Evolutionary conservation across 2,797 vertebrate genomes (phyloP).

Genomic region (Sorex maritimensis): DNA sequence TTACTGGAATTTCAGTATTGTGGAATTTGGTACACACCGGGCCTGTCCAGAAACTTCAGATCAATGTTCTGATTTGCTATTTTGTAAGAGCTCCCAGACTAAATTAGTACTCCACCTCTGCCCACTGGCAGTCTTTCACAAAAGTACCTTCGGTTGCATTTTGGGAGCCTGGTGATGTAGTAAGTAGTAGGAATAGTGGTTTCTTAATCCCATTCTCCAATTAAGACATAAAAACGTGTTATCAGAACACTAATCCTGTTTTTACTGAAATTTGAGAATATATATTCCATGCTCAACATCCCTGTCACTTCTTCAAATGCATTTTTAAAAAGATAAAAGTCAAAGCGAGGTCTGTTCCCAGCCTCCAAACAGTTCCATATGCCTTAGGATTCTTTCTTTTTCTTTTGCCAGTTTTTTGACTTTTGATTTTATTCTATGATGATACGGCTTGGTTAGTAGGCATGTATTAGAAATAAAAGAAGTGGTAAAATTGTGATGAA

Average conservation of each 20-base stretch:
- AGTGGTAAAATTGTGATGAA: neutral
- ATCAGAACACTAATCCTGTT: neutral
- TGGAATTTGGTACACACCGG: no score
- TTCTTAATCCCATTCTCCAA: constrained; percentile 49
- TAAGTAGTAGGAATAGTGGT: constrained; percentile 13
- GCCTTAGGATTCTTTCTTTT: neutral
- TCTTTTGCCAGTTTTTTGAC: neutral
- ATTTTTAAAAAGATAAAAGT: constrained; percentile 43
- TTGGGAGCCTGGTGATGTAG: neutral
- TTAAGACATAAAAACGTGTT: constrained; percentile 52
- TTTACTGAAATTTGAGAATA: neutral
- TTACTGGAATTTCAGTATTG: no score
- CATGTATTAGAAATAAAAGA: neutral
- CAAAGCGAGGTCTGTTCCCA: constrained; percentile 44
- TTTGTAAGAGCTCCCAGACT: constrained; percentile 38
- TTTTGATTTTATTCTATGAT: constrained; percentile 22
- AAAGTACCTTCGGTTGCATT: neutral
- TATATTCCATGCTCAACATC: neutral
- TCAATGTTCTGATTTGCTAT: constrained; percentile 23
- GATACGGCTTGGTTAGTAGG: constrained; percentile 1
- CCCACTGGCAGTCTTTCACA: neutral
- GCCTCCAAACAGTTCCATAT: neutral
- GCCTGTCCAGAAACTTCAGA: no score
- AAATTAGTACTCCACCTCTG: neutral
- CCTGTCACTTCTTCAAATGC: constrained; percentile 14